These are phyloP conservation scores for Pyrrhosoma nymphula DNA, from an alignment of 2,888 invertebrate genomes.

Conservation along the genomic window DNA sequence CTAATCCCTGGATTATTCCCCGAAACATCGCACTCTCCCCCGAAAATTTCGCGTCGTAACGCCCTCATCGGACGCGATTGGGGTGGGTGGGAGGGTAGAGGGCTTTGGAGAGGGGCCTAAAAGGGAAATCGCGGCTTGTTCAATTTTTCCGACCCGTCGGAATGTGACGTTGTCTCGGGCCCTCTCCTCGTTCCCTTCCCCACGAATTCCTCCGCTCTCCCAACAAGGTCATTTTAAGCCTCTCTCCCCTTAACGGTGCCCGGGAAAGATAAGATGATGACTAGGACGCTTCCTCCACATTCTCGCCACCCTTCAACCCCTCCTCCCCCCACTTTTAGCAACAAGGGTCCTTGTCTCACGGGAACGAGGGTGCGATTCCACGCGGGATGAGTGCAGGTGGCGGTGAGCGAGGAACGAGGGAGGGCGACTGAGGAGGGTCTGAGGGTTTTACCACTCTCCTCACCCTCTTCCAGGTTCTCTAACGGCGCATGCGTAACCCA, in stretches of 20 bases:
- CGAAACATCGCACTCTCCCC: neutral
- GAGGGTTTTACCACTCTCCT: neutral
- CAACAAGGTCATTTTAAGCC: constrained; percentile 3
- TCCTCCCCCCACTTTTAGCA: neutral
- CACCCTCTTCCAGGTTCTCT: neutral
- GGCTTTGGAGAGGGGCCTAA: neutral
- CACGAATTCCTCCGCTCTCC: neutral
- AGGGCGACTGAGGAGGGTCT: neutral
- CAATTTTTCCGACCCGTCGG: neutral
- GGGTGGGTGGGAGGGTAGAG: too few species aligned
- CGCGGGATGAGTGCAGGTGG: constrained; percentile 7
- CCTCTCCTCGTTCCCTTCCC: neutral
- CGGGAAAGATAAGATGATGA: constrained; percentile 9
- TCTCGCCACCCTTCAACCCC: too few species aligned
- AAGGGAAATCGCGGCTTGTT: neutral
- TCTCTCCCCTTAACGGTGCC: neutral
- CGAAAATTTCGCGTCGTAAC: neutral
- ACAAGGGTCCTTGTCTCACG: neutral
- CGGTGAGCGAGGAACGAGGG: neutral
- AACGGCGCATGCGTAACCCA: neutral
- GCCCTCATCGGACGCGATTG: neutral
- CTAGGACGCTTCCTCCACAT: neutral
- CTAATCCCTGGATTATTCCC: neutral
- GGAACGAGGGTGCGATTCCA: neutral
- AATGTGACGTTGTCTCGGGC: neutral